Evolutionary conservation across 2,113 vertebrate genomes (phyloP), one percentile per base, ranked within the genome.

Genomic region (Cyphomyrus plagiostoma): DNA sequence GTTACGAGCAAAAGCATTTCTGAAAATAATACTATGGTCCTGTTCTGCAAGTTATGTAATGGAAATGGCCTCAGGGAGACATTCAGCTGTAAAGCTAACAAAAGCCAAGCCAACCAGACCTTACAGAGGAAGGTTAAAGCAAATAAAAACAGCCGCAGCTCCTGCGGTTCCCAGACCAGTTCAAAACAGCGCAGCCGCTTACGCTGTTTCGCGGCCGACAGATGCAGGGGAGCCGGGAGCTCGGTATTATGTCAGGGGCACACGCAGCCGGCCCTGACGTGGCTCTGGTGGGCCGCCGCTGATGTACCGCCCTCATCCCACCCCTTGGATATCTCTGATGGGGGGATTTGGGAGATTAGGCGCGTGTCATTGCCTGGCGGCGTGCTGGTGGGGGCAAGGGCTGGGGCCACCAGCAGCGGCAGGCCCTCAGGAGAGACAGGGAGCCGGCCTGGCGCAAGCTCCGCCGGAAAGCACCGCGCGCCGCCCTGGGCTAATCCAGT

Each of bases 401-500:
- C n/a, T 10, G 2, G 0, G 62, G 62, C 62, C 62, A 66, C 48
- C 46, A 48, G 17, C 23, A 86, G 84, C n/a, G n/a, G 45, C 9
- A 4, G 84, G 56, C 62, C 39, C 87, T 15, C 1, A 1, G 62
- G 58, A n/a, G 58, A 48, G n/a, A 11, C 30, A 5, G 6, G 30
- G 49, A 86, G 50, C 15, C 50, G 0, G 85, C 49, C 11, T 17
- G 50, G 50, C 50, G 8, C 7, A 30, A 8, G n/a, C 42, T 10
- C 11, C n/a, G 3, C 23, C 23, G 88, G 19, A 46, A 46, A 56
- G 62, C 39, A n/a, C 58, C 58, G 1, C n/a, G 8, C 5, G 3
- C 56, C 46, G 23, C 26, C 48, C 45, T 9, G 15, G 2, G 23
- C 39, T 89, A 77, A 93, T 94, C 93, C 91, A 90, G 74, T 56